Evolutionary conservation across 2,113 vertebrate genomes (phyloP), one percentile per base, ranked within the genome.

Genomic region (Hyaena hyaena): DNA sequence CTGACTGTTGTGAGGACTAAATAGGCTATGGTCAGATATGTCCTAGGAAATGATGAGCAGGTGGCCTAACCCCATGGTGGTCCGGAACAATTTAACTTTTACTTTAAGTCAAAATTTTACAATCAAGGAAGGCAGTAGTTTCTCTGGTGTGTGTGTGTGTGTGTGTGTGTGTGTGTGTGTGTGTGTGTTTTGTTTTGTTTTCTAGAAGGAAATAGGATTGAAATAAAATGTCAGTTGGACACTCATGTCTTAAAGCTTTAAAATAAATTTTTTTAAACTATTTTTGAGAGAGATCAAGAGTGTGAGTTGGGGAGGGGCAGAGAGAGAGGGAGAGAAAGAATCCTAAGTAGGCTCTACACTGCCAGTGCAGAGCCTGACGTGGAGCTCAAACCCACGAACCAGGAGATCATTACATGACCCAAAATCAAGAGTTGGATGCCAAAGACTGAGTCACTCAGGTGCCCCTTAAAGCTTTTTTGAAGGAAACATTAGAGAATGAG

Each of bases 221-320:
- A 90, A 94, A 94, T 92, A 71, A 89, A 77, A 90, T 77, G 39
- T 82, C 50, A 63, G 61, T 21, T 85, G 45, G 68, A 69, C 4
- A 48, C 4, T 35, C 19, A 14, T 69, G 82, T 48, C 55, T 76
- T 83, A 81, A 48, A 94, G 92, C 14, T 73, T 63, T 55, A 55
- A 55, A 55, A 55, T 16, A 55, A 55, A 3, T 17, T 55, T 55
- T 48, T 39, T 39, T 3, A 55, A 55, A 55, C 53, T 55, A 55
- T 17, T 55, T 55, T 55, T 55, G 53, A 17, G 53, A 55, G 53
- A 55, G 53, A 55, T 4, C 15, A 55, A 17, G 53, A 55, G 16
- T 55, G 53, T 55, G 53, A 55, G 53, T 55, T 15, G 16, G 53
- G 53, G 53, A 55, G 53, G 53, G 53, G 16, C 53, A 55, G 53